Evolutionary conservation across 2,113 vertebrate genomes (phyloP).

Genomic region (Pygoscelis adeliae): DNA sequence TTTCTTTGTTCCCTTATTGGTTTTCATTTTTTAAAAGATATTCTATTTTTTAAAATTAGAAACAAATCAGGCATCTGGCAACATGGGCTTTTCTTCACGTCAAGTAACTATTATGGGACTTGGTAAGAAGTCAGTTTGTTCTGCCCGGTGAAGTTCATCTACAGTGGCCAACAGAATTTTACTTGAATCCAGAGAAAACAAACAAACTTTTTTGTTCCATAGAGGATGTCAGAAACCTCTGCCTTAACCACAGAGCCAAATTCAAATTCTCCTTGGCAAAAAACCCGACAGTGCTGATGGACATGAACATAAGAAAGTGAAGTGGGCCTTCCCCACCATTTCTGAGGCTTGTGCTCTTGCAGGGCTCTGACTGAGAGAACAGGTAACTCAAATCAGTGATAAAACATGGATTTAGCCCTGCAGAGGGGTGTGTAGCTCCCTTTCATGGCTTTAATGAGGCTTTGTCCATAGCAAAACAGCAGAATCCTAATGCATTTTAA

Average conservation of each 20-base stretch:
- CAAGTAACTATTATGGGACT: not conserved
- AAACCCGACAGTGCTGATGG: not conserved
- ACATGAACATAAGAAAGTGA: not conserved
- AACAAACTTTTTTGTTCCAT: not conserved
- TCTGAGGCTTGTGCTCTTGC: not conserved
- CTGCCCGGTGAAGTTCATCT: not conserved
- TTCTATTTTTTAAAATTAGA: slow-evolving; percentile 22
- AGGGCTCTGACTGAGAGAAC: not conserved
- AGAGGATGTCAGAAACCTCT: slow-evolving; percentile 23
- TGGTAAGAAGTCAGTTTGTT: slow-evolving; percentile 12
- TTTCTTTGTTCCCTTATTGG: not conserved
- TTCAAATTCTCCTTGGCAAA: not conserved
- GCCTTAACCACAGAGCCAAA: not conserved
- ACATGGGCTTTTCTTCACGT: not conserved
- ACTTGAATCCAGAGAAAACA: slow-evolving; percentile 23
- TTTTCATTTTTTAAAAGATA: not conserved
- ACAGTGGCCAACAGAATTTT: not conserved
- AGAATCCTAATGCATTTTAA: not conserved
- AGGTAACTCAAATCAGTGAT: not conserved
- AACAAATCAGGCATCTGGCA: not conserved
- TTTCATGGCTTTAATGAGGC: not conserved
- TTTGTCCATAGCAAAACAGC: not conserved
- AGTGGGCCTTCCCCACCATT: not conserved
- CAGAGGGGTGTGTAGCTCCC: not conserved
- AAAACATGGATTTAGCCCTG: not conserved